Evolutionary conservation across 2,797 vertebrate species (phyloP).

Genomic region (Ctenopoma kingsleyae): DNA sequence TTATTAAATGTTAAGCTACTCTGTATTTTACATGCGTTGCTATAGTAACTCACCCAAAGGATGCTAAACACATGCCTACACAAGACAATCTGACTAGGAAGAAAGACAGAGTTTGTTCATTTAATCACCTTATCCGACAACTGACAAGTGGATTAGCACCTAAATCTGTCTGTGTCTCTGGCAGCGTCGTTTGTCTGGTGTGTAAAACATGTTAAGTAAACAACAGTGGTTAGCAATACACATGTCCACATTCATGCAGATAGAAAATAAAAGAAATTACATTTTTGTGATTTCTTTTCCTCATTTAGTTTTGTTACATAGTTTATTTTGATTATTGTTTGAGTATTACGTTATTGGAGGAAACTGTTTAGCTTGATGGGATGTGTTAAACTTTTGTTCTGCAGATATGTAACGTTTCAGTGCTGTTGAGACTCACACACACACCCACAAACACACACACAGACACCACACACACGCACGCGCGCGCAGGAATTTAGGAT

Average conservation of each 20-base stretch:
- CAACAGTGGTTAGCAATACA: slow-evolving; percentile 32
- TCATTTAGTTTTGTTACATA: too few relatives aligned
- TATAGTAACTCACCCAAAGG: not conserved
- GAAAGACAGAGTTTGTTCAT: slow-evolving; percentile 43
- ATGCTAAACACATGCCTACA: slow-evolving; percentile 35
- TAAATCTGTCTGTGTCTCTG: slow-evolving; percentile 59
- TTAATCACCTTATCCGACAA: slow-evolving; percentile 53
- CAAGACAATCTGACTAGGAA: slow-evolving; percentile 29
- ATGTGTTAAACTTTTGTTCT: slow-evolving; percentile 26
- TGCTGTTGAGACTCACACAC: slow-evolving; percentile 59
- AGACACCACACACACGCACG: slow-evolving; percentile 57
- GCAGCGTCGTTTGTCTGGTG: slow-evolving; percentile 49
- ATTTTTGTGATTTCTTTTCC: not conserved
- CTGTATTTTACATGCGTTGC: slow-evolving; percentile 4
- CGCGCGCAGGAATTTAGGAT: slow-evolving; percentile 49
- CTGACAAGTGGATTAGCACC: slow-evolving; percentile 53
- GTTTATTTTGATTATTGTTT: not conserved
- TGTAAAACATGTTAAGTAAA: slow-evolving; percentile 51
- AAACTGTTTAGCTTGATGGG: not conserved
- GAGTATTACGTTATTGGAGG: too few relatives aligned
- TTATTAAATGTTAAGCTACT: not conserved
- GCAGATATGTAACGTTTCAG: slow-evolving; percentile 29
- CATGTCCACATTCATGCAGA: not conserved
- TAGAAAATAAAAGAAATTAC: too few relatives aligned
- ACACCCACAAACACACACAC: slow-evolving; percentile 49